phyloP scores from a whole-genome alignment of 2,888 invertebrate genomes.

The Parnassius apollo region DNA sequence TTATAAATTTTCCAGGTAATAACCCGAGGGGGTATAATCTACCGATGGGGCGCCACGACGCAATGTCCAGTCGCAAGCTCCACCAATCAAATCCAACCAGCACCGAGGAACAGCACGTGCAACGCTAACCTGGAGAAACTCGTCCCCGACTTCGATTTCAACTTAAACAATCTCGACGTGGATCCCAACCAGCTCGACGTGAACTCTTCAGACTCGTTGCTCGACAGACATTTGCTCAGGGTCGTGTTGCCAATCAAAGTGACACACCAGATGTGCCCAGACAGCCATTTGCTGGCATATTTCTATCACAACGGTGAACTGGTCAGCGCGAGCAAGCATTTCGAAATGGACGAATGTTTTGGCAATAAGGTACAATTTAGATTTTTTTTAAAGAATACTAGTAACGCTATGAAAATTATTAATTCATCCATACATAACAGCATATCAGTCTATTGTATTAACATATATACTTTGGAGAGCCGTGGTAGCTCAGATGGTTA shows the following conservation, averaged over 20 bases:
- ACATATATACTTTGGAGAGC: too few relatives aligned
- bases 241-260: slow-evolving; percentile 69
- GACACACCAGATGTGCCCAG: slow-evolving; percentile 76
- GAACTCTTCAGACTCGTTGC: slow-evolving; percentile 45
- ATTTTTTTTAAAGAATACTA: too few relatives aligned
- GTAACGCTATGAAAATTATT: too few relatives aligned
- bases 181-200: slow-evolving; percentile 21
- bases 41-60: slow-evolving; percentile 73
- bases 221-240: slow-evolving; percentile 55
- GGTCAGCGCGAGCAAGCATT: slow-evolving; percentile 77
- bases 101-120: slow-evolving; percentile 51
- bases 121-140: slow-evolving; percentile 29
- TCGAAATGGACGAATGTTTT: slow-evolving; percentile 80
- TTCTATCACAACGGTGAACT: slow-evolving; percentile 79
- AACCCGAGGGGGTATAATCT: slow-evolving; percentile 69
- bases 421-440: too few relatives aligned
- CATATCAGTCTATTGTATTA: too few relatives aligned
- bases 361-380: slow-evolving; percentile 74
- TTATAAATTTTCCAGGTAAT: slow-evolving; percentile 53
- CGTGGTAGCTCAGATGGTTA: too few relatives aligned
- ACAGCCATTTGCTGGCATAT: slow-evolving; percentile 77
- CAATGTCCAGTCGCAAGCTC: slow-evolving; percentile 62
- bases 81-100: slow-evolving; percentile 47
- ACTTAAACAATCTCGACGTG: slow-evolving; percentile 16
- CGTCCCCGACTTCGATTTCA: slow-evolving; percentile 19